Evolutionary conservation across 2,113 vertebrate genomes (phyloP).

Genomic region (Oreochromis niloticus): DNA sequence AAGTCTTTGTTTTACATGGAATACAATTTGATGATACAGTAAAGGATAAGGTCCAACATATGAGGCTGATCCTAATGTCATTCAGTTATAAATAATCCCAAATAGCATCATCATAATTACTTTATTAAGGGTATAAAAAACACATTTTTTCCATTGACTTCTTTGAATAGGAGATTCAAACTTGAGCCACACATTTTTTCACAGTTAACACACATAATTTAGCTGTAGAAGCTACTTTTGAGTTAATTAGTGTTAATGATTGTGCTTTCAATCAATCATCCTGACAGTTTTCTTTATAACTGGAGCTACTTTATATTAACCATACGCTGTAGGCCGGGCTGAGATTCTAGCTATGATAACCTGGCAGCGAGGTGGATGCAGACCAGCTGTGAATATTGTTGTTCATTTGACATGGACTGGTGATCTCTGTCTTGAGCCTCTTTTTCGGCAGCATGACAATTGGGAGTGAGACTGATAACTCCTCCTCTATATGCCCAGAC

Average conservation of each 20-base stretch:
- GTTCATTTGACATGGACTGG: conserved; percentile 40
- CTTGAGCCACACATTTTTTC: neutral
- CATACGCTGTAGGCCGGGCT: neutral
- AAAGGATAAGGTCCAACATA: neutral
- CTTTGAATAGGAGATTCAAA: neutral
- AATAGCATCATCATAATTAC: neutral
- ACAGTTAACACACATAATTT: neutral
- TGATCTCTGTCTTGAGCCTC: conserved; percentile 3
- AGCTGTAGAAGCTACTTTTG: neutral
- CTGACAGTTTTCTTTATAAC: neutral
- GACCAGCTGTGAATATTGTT: conserved; percentile 5
- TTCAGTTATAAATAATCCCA: neutral
- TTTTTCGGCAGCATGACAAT: conserved; percentile 5
- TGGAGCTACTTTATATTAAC: neutral
- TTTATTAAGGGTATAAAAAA: neutral
- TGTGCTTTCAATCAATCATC: neutral
- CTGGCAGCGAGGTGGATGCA: neutral
- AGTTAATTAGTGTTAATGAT: neutral
- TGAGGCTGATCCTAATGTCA: neutral
- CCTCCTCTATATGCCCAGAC: neutral
- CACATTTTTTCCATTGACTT: neutral
- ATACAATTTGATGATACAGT: neutral
- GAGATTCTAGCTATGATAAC: neutral
- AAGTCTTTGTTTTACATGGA: neutral
- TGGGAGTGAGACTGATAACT: conserved; percentile 20